These are phyloP conservation scores for Crotalus tigris DNA, from an alignment of 2,113 vertebrate species.

Conservation along the genomic window DNA sequence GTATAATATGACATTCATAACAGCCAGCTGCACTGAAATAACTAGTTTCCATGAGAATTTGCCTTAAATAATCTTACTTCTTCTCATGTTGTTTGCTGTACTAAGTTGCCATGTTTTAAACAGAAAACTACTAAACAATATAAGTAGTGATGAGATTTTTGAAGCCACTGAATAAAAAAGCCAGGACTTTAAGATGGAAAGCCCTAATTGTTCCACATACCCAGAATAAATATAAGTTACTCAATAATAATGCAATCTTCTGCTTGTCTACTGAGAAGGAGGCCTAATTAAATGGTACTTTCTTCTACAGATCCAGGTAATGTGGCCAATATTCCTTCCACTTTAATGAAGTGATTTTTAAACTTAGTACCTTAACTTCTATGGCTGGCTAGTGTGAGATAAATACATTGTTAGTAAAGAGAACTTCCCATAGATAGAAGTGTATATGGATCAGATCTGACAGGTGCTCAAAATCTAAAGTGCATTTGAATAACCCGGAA, in stretches of 20 bases:
- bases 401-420: background rate
- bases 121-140: background rate
- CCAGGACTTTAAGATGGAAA: background rate
- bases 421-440: background rate
- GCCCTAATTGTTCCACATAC: background rate
- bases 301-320: background rate
- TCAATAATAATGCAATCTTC: background rate
- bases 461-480: background rate
- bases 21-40: background rate
- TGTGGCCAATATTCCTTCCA: background rate
- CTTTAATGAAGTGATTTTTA: background rate
- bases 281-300: background rate
- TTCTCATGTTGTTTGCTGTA: background rate
- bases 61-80: background rate
- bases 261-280: background rate
- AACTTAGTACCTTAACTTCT: background rate
- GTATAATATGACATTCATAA: background rate
- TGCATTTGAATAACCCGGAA: background rate
- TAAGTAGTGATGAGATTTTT: background rate
- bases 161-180: background rate
- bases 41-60: slow-evolving; percentile 4
- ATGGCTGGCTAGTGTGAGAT: background rate
- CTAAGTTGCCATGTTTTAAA: background rate
- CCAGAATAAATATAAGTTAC: background rate
- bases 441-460: background rate